phyloP scores from a whole-genome alignment of 2,113 vertebrate genomes.

The Stigmatopora argus region DNA sequence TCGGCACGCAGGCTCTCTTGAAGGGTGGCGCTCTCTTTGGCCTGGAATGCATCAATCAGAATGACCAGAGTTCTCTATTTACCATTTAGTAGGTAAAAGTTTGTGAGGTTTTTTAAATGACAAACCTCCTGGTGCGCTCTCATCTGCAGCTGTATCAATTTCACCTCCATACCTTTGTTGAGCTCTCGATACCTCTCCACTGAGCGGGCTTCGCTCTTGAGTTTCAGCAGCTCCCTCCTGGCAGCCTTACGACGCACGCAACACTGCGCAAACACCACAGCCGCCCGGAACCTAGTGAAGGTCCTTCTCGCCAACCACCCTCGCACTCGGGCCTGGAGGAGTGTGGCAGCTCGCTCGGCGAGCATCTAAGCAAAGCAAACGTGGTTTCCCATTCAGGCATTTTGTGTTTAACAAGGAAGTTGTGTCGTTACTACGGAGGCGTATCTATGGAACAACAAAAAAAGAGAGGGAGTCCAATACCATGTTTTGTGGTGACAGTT shows the following conservation, averaged over 20 bases:
- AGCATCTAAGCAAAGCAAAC: conserved; percentile 54
- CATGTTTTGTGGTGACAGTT: too few species aligned
- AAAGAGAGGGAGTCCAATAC: too few species aligned
- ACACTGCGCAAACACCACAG: conserved; percentile 67
- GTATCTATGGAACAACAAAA: too few species aligned
- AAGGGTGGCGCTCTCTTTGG: conserved; percentile 58
- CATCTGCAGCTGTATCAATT: conserved; percentile 74
- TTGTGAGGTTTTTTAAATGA: neutral
- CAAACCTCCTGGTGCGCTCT: conserved; percentile 67
- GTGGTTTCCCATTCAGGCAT: neutral
- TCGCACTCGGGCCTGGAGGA: conserved; percentile 64
- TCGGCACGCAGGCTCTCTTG: conserved; percentile 59
- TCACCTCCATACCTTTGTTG: conserved; percentile 75
- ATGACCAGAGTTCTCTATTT: too few species aligned
- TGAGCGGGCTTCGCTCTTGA: conserved; percentile 63
- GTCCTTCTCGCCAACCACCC: conserved; percentile 65
- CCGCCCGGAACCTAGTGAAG: conserved; percentile 41
- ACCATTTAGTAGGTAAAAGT: too few species aligned
- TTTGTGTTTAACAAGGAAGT: neutral
- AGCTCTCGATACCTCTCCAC: conserved; percentile 69
- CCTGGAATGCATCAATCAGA: conserved; percentile 38
- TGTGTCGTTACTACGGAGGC: too few species aligned
- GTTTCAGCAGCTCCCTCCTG: conserved; percentile 53
- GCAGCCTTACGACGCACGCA: conserved; percentile 68
- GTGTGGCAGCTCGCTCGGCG: conserved; percentile 49